Conservation (phyloP, 2,888 invertebrate genomes). For the Zootermopsis nevadensis region DNA sequence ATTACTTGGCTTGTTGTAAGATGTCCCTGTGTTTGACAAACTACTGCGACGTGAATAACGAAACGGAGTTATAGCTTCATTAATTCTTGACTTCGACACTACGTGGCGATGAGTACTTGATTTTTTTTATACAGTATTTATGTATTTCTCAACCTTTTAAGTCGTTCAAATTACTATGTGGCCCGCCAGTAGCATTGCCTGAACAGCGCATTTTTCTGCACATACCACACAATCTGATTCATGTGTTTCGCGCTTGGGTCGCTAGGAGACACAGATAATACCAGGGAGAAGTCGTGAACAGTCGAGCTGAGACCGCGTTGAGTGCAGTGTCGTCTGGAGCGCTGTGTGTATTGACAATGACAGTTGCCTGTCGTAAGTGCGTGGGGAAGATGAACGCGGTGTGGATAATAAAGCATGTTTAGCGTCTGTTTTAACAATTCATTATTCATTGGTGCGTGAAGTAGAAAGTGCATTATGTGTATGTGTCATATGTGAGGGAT, state of each 20-base stretch:
- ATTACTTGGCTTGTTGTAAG: too few species aligned
- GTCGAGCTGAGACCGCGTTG: conserved; percentile 11
- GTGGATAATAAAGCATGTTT: not conserved
- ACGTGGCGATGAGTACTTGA: too few species aligned
- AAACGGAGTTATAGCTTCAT: too few species aligned
- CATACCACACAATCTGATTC: not conserved
- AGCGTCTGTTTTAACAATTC: conserved; percentile 8
- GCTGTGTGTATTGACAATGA: not conserved
- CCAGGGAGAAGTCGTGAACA: conserved; percentile 21
- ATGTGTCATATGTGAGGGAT: conserved; percentile 22
- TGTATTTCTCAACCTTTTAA: too few species aligned
- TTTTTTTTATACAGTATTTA: too few species aligned
- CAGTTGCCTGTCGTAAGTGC: not conserved
- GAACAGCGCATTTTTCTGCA: conserved; percentile 12
- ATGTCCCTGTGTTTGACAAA: too few species aligned
- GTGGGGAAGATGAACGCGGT: not conserved
- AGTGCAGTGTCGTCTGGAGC: not conserved
- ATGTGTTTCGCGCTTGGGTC: conserved; percentile 10
- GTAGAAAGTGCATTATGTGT: conserved; percentile 26
- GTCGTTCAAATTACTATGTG: too few species aligned
- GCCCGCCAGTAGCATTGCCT: not conserved
- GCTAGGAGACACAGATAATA: too few species aligned
- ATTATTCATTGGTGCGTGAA: conserved; percentile 3
- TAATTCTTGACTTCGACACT: too few species aligned
- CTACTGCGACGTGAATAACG: too few species aligned